Evolutionary conservation across 2,797 vertebrate species (phyloP), one percentile per base, ranked within the genome.

Genomic region (Mormyrus proboscirostris): DNA sequence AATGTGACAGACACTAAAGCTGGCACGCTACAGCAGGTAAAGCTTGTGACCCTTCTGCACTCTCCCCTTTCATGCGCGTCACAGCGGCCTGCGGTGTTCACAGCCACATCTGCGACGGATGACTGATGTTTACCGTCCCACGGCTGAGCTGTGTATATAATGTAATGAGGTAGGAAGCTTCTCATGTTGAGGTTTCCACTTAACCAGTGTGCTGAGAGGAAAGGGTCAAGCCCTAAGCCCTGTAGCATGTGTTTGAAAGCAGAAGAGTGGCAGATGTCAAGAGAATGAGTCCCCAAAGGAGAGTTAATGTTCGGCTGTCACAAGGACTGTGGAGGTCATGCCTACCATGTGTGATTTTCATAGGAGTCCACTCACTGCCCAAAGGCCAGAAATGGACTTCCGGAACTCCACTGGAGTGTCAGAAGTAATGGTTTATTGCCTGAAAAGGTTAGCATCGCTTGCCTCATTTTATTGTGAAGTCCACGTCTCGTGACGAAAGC

Each of bases 31-130:
- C 22, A 25, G 50, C 33, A 19, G 25, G 25, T 55, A 4, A 38
- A 55, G 50, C 22, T n/a, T 25, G 22, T 38, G 85, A 2, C 86
- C 7, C 51, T 12, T 33, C 5, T 38, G 10, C 2, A 1, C 4
- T 86, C 19, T 86, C 38, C 49, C 5, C 51, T 33, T 33, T 69
- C 16, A 79, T 62, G 10, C 19, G 7, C 16, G 2, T 87, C 3
- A 44, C 33, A n/a, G 82, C 44, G 91, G 89, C 85, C 88, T 25
- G 57, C 92, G 89, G 90, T 47, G 92, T 91, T n/a, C 92, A 90
- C 89, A 89, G 89, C 83, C 87, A n/a, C 49, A 79, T 76, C 62
- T 84, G 49, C 95, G 94, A 95, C 93, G 92, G 93, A 95, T 94
- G 91, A 88, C 92, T 93, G 92, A 91, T 87, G 84, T 90, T 89